phyloP scores from a whole-genome alignment of 2,113 vertebrate genomes.

The Eubucco bourcierii region DNA sequence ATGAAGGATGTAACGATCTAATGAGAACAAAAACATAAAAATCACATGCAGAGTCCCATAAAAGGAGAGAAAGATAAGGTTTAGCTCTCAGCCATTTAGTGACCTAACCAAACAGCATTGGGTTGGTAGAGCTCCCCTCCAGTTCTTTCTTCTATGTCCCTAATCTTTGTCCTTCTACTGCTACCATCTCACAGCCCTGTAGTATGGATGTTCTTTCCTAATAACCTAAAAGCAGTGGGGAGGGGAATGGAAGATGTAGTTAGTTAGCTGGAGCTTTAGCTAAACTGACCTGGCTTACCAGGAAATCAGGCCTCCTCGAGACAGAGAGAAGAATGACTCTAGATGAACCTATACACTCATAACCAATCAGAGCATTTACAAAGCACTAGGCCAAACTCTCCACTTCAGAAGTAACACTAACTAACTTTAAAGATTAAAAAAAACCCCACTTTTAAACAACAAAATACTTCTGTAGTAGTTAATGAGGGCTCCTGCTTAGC shows the following conservation, averaged over 20 bases:
- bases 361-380: background rate
- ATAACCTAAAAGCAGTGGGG: background rate
- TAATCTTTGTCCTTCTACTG: background rate
- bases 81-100: background rate
- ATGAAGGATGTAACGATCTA: background rate
- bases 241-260: fast-evolving
- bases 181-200: background rate
- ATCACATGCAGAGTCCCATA: background rate
- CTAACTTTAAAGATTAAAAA: background rate
- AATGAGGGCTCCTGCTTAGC: background rate
- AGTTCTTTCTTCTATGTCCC: background rate
- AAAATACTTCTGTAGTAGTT: background rate
- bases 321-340: background rate
- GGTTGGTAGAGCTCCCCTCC: background rate
- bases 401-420: background rate
- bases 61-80: background rate
- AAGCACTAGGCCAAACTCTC: background rate
- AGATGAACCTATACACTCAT: background rate
- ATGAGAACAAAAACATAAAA: background rate
- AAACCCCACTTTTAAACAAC: background rate
- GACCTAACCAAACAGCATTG: background rate
- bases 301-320: background rate
- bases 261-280: background rate
- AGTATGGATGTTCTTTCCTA: background rate
- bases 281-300: background rate